phyloP scores from a whole-genome alignment of 2,888 invertebrate genomes.

The Lamellibrachia columna region DNA sequence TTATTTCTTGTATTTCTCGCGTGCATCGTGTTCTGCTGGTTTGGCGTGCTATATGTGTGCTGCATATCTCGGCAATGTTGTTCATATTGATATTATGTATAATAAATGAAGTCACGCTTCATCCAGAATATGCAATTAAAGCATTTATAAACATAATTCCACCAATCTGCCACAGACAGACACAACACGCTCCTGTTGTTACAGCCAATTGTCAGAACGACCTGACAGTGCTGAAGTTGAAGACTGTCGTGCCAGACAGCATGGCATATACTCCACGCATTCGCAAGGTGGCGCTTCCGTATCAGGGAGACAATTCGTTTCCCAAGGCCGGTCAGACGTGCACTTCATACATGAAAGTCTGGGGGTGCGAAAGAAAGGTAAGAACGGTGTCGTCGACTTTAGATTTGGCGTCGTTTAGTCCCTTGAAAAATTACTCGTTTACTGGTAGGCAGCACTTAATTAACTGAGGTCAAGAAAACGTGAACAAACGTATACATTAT shows the following conservation, averaged over 20 bases:
- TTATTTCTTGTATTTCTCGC: too few species aligned
- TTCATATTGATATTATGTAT: too few species aligned
- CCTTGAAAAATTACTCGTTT: too few species aligned
- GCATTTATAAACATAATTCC: background rate
- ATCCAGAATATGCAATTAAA: background rate
- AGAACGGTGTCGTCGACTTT: background rate
- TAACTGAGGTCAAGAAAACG: too few species aligned
- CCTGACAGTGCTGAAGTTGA: slow-evolving; percentile 83
- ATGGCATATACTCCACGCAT: slow-evolving; percentile 45
- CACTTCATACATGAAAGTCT: slow-evolving; percentile 49
- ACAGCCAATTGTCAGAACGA: slow-evolving; percentile 75
- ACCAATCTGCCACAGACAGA: background rate
- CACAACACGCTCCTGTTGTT: background rate
- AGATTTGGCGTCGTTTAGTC: background rate
- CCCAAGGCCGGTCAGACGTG: slow-evolving; percentile 49
- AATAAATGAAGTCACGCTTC: too few species aligned
- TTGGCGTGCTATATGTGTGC: too few species aligned
- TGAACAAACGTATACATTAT: too few species aligned
- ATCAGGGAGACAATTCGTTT: slow-evolving; percentile 42
- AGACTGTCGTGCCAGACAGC: slow-evolving; percentile 46
- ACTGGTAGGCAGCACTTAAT: too few species aligned
- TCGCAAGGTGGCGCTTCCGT: slow-evolving; percentile 45
- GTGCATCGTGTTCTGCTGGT: too few species aligned
- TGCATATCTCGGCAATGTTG: too few species aligned
- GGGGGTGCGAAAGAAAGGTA: slow-evolving; percentile 59